These are phyloP conservation scores for Leptogaster cylindrica DNA, from an alignment of 2,888 invertebrate genomes.

Conservation along the genomic window DNA sequence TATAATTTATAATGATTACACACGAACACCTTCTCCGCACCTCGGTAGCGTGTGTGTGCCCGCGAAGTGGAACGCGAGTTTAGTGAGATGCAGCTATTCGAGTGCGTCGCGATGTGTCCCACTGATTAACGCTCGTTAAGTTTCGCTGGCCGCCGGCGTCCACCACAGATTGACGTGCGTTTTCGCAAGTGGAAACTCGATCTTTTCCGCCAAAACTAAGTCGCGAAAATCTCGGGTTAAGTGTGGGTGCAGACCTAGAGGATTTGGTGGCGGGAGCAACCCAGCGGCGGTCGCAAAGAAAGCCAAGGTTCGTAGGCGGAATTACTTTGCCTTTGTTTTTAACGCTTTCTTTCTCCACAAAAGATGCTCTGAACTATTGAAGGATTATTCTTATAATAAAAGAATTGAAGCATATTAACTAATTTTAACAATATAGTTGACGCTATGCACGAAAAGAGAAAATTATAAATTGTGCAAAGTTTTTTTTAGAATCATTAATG, in stretches of 20 bases:
- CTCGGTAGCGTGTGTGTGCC: background rate
- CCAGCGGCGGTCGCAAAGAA: constrained; percentile 10
- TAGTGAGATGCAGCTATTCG: constrained; percentile 10
- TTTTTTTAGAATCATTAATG: too few species aligned
- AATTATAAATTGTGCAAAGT: background rate
- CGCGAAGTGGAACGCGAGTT: constrained; percentile 36
- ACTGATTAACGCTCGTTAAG: constrained; percentile 11
- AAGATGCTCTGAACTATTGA: background rate
- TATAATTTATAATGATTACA: constrained; percentile 61
- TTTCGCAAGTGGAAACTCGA: constrained; percentile 7
- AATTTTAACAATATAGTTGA: background rate
- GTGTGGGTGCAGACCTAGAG: constrained; percentile 20
- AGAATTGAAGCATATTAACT: background rate
- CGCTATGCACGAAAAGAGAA: background rate
- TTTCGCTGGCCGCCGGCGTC: constrained; percentile 11
- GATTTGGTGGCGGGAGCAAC: background rate
- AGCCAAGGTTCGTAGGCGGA: background rate
- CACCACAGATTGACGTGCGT: constrained; percentile 12
- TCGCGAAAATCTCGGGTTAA: constrained; percentile 13
- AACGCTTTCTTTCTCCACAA: too few species aligned
- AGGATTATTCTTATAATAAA: too few species aligned
- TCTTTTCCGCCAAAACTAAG: constrained; percentile 26
- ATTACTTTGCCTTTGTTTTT: too few species aligned
- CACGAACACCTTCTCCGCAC: background rate
- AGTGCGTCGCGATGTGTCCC: constrained; percentile 22